These are phyloP conservation scores for Acanthiza pusilla DNA, from an alignment of 2,797 vertebrate genomes.

Conservation along the genomic window DNA sequence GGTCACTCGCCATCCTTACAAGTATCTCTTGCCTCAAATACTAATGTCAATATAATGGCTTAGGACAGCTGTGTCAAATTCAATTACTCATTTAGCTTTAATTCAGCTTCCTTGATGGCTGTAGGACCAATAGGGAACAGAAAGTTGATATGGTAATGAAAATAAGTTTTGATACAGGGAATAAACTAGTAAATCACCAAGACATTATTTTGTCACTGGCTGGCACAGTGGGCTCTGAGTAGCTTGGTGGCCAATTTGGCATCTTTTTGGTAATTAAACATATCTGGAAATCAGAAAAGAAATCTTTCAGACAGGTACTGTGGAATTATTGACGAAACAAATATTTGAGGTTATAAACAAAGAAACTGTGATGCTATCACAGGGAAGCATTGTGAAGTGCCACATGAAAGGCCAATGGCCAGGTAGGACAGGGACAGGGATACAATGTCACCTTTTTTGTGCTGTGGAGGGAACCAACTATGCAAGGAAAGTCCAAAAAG, in stretches of 20 bases:
- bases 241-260: background rate
- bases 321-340: background rate
- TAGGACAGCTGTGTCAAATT: constrained; percentile 40
- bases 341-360: background rate
- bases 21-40: background rate
- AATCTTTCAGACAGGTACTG: background rate
- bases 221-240: background rate
- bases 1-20: background rate
- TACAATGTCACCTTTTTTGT: background rate
- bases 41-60: constrained; percentile 8
- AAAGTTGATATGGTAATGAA: constrained; percentile 10
- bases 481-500: background rate
- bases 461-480: background rate
- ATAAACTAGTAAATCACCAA: background rate
- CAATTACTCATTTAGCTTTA: constrained; percentile 31
- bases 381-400: background rate
- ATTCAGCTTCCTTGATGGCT: constrained; percentile 9
- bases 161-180: background rate
- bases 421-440: background rate
- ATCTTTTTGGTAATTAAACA: background rate
- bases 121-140: background rate
- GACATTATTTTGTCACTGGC: background rate
- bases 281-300: background rate
- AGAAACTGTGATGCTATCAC: background rate
- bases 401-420: background rate